Percentiles rank a stretch among this genome's conserved stretches.
Evolutionary conservation across 1,140 invertebrate genomes (phyloP).

Genomic region (Frieseomelitta varia): DNA sequence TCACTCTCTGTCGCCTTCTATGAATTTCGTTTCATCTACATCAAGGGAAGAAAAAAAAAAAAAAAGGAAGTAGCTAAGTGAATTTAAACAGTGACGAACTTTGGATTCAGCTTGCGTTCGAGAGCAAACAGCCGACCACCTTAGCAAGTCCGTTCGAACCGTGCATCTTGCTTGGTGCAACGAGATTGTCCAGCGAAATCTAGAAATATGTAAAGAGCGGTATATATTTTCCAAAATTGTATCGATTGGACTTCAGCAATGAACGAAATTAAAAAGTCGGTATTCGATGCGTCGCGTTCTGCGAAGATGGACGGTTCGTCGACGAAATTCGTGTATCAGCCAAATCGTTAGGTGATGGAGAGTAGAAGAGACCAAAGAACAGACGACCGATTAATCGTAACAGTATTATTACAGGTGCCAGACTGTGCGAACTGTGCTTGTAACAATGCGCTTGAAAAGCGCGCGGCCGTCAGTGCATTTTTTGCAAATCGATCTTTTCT

Average conservation of each 20-base stretch:
- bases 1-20: slow-evolving; percentile 67
- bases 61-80: background rate
- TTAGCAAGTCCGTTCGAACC: slow-evolving; percentile 15
- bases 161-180: slow-evolving; percentile 13
- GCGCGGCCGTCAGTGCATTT: slow-evolving; percentile 5
- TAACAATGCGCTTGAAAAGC: slow-evolving; percentile 65
- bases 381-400: slow-evolving; percentile 69
- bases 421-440: slow-evolving; percentile 79
- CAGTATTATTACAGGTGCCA: slow-evolving; percentile 69
- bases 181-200: background rate
- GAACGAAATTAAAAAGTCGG: too few relatives aligned
- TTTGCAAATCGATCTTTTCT: slow-evolving; percentile 28
- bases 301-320: slow-evolving; percentile 48
- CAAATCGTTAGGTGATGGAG: slow-evolving; percentile 59
- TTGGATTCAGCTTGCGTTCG: slow-evolving; percentile 5
- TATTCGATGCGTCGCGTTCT: background rate
- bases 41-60: slow-evolving; percentile 54
- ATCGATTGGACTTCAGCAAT: background rate
- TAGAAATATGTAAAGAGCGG: too few relatives aligned
- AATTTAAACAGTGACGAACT: background rate
- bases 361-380: slow-evolving; percentile 67
- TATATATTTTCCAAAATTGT: background rate
- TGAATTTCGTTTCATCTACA: slow-evolving; percentile 67
- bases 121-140: slow-evolving; percentile 26
- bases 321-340: slow-evolving; percentile 26